phyloP scores from a whole-genome alignment of 2,797 vertebrate species.

The Platyrinchus mystaceus region DNA sequence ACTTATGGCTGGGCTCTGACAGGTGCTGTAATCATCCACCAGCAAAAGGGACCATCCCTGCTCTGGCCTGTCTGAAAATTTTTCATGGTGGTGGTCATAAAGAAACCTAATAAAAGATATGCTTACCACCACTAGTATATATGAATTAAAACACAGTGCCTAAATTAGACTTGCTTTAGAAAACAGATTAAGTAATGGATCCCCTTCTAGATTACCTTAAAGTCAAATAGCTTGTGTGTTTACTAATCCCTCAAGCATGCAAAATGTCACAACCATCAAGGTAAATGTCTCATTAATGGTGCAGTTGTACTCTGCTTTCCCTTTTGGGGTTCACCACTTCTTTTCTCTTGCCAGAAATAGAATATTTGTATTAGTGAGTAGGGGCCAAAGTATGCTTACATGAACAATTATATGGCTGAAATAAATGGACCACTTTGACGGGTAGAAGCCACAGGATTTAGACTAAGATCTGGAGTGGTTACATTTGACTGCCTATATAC shows the following conservation, averaged over 20 bases:
- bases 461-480: not conserved
- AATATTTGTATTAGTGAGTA: not conserved
- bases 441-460: not conserved
- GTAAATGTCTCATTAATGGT: not conserved
- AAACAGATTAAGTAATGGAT: slow-evolving; percentile 34
- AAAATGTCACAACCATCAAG: not conserved
- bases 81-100: not conserved
- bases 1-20: slow-evolving; percentile 1
- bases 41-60: not conserved
- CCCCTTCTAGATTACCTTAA: not conserved
- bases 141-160: not conserved
- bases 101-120: not conserved
- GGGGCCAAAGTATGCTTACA: not conserved
- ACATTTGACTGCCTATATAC: not conserved
- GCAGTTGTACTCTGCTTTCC: not conserved
- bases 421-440: not conserved
- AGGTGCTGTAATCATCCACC: slow-evolving; percentile 34
- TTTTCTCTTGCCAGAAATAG: not conserved
- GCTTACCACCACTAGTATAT: not conserved
- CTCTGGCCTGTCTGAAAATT: not conserved
- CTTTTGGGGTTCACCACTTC: not conserved
- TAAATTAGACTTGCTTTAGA: not conserved
- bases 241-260: not conserved
- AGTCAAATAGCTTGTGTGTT: not conserved
- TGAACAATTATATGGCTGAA: not conserved